Base-by-base conservation (phyloP, 2,797 vertebrate species). In the Sparidentex hasta region DNA sequence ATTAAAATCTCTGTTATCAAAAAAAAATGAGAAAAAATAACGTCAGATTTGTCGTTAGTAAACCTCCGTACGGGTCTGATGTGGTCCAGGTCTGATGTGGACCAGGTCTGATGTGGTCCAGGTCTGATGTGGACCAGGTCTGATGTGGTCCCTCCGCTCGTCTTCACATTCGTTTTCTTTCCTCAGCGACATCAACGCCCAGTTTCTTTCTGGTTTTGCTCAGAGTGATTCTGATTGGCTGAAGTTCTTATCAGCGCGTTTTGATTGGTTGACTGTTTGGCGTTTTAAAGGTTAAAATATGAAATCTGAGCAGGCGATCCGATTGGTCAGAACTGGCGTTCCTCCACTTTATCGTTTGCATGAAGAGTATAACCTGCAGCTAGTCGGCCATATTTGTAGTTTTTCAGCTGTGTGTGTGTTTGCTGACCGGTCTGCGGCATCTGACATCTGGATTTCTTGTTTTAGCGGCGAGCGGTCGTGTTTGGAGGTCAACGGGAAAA, bases 361-460 rank as follows among this genome's bases (percentile, higher is more conserved):
- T 93, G 92, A 90, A 78, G 81, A 90, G 69, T 85, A 82, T 82
- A 77, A 82, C 77, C 80, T 77, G 76, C 83, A 71, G 78, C 65
- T 86, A 38, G 87, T 87, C 74, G 70, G 83, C 86, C 84, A 84
- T 92, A 25, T 90, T 82, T 90, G 85, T 87, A 88, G 87, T 86
- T 92, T 89, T 86, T 55, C 64, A 78, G 73, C 66, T 67, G 76
- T 81, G 82, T 73, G 74, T 82, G 80, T 83, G 84, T 86, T 7
- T 51, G 66, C 50, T 7, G 72, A 23, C 33, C 5, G 44, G 54
- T 47, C 61, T 59, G 71, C 59, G 13, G 66, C 57, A 5, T 69
- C 29, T n/a, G 44, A 9, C 41, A 9, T 65, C 67, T 50, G 63
- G 51, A 55, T 76, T 76, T 71, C 63, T 64, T 17, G 25, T 54